Conservation (phyloP, 2,888 invertebrate genomes). For the Ornithoptera alexandrae region DNA sequence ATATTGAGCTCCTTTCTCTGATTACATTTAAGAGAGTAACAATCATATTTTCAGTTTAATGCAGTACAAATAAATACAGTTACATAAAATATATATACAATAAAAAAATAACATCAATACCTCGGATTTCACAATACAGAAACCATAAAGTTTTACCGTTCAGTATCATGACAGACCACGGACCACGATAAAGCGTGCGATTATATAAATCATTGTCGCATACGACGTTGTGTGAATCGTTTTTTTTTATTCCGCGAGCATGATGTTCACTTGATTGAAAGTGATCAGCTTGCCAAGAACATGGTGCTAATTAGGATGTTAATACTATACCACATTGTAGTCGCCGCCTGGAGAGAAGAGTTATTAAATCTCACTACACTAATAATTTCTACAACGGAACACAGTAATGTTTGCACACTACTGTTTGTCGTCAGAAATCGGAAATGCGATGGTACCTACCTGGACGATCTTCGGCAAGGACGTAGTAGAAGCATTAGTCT, state of each 20-base stretch:
- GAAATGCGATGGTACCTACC: too few relatives aligned
- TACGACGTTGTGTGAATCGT: constrained; percentile 3
- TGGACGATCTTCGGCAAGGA: background rate
- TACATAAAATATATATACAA: background rate
- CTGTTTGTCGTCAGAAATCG: too few relatives aligned
- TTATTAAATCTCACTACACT: too few relatives aligned
- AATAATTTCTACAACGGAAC: too few relatives aligned
- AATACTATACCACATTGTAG: too few relatives aligned
- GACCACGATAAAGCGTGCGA: constrained; percentile 14
- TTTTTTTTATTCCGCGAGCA: background rate
- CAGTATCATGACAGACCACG: constrained; percentile 14
- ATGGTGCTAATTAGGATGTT: too few relatives aligned
- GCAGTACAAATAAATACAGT: background rate
- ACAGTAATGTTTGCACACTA: too few relatives aligned
- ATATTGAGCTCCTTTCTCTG: too few relatives aligned
- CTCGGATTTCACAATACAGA: background rate
- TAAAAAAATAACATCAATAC: background rate
- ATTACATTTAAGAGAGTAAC: background rate
- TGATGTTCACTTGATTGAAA: too few relatives aligned
- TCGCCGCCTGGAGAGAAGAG: too few relatives aligned
- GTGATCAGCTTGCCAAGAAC: too few relatives aligned
- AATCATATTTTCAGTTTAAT: background rate
- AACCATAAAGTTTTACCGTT: constrained; percentile 20
- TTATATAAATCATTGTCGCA: constrained; percentile 17
- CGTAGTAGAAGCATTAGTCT: constrained; percentile 3